These are phyloP conservation scores for Enteromius paludinosus DNA, from an alignment of 2,797 vertebrate species.

Conservation along the genomic window DNA sequence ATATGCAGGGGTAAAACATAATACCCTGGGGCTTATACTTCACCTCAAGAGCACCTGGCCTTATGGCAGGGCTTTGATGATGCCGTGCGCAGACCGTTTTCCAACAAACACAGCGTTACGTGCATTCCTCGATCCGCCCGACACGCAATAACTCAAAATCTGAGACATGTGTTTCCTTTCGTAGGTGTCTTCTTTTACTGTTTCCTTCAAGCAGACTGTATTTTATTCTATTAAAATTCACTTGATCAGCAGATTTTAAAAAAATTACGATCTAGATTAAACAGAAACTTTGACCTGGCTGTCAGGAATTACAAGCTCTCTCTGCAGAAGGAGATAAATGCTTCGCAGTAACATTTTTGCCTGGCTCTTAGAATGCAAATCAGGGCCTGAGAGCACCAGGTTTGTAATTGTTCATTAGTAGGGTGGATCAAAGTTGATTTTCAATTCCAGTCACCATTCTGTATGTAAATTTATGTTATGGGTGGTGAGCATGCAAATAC, in stretches of 20 bases:
- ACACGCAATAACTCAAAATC: slow-evolving; percentile 64
- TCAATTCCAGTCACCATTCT: slow-evolving; percentile 72
- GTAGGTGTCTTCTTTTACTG: slow-evolving; percentile 70
- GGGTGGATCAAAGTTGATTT: slow-evolving; percentile 82
- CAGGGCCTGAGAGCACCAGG: slow-evolving; percentile 73
- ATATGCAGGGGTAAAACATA: slow-evolving; percentile 51
- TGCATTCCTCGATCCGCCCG: slow-evolving; percentile 57
- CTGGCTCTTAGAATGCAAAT: slow-evolving; percentile 81
- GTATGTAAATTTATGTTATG: slow-evolving; percentile 58
- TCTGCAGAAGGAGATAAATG: slow-evolving; percentile 83
- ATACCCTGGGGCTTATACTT: slow-evolving; percentile 48
- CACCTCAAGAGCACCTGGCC: slow-evolving; percentile 50
- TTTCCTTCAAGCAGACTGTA: slow-evolving; percentile 71
- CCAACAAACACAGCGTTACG: slow-evolving; percentile 51
- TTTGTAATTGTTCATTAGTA: slow-evolving; percentile 83
- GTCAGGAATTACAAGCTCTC: slow-evolving; percentile 84
- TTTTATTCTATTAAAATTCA: slow-evolving; percentile 82
- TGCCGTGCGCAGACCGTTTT: slow-evolving; percentile 33
- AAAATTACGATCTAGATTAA: slow-evolving; percentile 84
- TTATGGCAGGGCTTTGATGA: slow-evolving; percentile 54
- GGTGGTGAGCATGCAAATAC: slow-evolving; percentile 51
- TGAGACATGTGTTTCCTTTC: slow-evolving; percentile 69
- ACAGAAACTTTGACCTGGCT: slow-evolving; percentile 83
- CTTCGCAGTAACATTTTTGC: slow-evolving; percentile 77
- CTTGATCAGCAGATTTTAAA: slow-evolving; percentile 79